Conservation (phyloP, 2,888 invertebrate species). For the Diabrotica balteata region DNA sequence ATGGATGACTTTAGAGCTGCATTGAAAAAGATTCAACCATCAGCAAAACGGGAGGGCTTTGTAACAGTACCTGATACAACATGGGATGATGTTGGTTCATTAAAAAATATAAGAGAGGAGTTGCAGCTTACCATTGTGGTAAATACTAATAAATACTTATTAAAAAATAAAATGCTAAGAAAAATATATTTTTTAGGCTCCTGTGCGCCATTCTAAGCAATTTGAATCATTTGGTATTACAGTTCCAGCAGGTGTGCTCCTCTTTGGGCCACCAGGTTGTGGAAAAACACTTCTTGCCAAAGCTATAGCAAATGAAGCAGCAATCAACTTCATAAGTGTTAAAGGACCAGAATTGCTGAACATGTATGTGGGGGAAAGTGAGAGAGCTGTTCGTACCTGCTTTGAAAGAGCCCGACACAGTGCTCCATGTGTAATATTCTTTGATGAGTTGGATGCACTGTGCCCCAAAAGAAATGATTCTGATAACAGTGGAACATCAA, state of each 20-base stretch:
- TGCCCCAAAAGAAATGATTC: constrained; percentile 77
- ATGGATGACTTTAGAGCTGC: constrained; percentile 80
- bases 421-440: constrained; percentile 97
- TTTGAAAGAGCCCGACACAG: constrained; percentile 95
- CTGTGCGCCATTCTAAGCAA: constrained; percentile 85
- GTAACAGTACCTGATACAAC: constrained; percentile 96
- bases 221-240: constrained; percentile 79
- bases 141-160: constrained; percentile 40
- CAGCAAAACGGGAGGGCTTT: constrained; percentile 96
- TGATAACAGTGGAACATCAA: constrained; percentile 21
- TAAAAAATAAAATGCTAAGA: constrained; percentile 10
- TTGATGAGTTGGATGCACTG: constrained; percentile 96
- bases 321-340: constrained; percentile 97
- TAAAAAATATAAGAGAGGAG: constrained; percentile 86
- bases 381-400: constrained; percentile 93
- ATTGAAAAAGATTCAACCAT: constrained; percentile 85
- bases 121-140: constrained; percentile 88
- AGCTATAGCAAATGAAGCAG: constrained; percentile 98
- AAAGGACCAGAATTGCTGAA: constrained; percentile 98
- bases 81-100: constrained; percentile 96
- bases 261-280: constrained; percentile 97
- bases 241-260: constrained; percentile 86
- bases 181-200: constrained; percentile 67
- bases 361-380: constrained; percentile 99
- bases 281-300: constrained; percentile 97